Evolutionary conservation across 2,113 vertebrate genomes (phyloP), one percentile per base, ranked within the genome.

Genomic region (Gymnorhina tibicen): DNA sequence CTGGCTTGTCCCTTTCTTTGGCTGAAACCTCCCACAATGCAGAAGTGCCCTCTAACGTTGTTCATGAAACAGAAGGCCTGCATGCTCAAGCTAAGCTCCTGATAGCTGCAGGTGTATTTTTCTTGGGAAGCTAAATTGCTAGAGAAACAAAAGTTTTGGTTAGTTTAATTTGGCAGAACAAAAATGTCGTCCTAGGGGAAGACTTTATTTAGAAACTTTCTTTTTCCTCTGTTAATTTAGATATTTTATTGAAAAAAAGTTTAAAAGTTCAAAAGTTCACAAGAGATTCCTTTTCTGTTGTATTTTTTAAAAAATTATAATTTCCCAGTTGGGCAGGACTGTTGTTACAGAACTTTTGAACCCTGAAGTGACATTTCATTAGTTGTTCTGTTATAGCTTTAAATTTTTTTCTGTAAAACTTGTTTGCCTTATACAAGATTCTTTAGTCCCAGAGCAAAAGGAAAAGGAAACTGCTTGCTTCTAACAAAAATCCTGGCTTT

Each of bases 91-190:
- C 77, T 95, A 94, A 97, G 93, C 74, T 96, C 33, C 83, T 96
- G 92, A 96, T 94, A 93, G 69, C 81, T 97, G 95, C 98, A 98
- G 98, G 98, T 98, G 98, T 98, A 98, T 98, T 98, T 98, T 98
- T 98, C 98, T 98, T 98, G 98, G 98, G 98, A 97, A 96, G 95
- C 72, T 95, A 86, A 96, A 97, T 96, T 87, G 83, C 97, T 95
- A 97, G 89, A 97, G 98, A 98, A 98, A 98, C 97, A 98, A 98
- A 98, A 98, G 98, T 95, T 97, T 98, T 97, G 96, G 95, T 97
- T 95, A 86, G 95, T 97, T 98, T 98, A 93, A 89, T 95, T 97
- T 98, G 98, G 98, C 98, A 97, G 97, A 85, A 93, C 75, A 96
- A 96, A 97, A 97, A 95, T 97, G 96, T 93, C 35, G 35, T 98